Conservation (phyloP, 2,797 vertebrate genomes). For the Pipistrellus pygmaeus region DNA sequence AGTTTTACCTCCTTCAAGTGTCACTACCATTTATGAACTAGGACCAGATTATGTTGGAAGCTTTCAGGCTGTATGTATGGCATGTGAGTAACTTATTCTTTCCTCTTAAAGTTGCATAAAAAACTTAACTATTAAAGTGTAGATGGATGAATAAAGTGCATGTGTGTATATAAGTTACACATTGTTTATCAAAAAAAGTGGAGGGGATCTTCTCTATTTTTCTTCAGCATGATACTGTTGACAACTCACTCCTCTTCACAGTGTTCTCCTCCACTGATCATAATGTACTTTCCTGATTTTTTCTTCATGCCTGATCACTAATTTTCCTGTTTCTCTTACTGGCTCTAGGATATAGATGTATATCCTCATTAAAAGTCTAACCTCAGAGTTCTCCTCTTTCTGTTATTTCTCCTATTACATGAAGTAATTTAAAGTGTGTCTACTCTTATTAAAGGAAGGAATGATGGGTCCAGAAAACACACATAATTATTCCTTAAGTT, state of each 20-base stretch:
- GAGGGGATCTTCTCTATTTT: not conserved
- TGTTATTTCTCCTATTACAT: not conserved
- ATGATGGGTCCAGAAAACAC: not conserved
- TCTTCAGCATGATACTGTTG: not conserved
- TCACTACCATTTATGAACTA: slow-evolving; percentile 95
- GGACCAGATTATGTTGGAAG: slow-evolving; percentile 97
- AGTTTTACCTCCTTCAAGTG: slow-evolving; percentile 93
- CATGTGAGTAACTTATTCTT: slow-evolving; percentile 90
- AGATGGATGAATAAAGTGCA: not conserved
- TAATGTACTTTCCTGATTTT: not conserved
- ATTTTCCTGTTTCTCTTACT: not conserved
- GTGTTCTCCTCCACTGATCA: not conserved
- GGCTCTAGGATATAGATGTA: not conserved
- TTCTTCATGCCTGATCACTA: not conserved
- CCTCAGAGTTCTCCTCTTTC: not conserved
- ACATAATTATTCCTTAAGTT: not conserved
- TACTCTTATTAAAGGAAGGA: not conserved
- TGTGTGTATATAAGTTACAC: not conserved
- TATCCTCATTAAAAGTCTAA: not conserved
- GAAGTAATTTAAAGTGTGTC: not conserved
- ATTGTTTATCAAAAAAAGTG: not conserved
- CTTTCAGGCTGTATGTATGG: slow-evolving; percentile 96
- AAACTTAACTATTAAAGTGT: not conserved
- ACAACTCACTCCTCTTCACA: not conserved
- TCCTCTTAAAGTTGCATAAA: not conserved